A percentile compares a stretch with the other conserved stretches of the same genome.
Conservation (phyloP, 2,113 vertebrate species). For the Pluvianellus socialis region DNA sequence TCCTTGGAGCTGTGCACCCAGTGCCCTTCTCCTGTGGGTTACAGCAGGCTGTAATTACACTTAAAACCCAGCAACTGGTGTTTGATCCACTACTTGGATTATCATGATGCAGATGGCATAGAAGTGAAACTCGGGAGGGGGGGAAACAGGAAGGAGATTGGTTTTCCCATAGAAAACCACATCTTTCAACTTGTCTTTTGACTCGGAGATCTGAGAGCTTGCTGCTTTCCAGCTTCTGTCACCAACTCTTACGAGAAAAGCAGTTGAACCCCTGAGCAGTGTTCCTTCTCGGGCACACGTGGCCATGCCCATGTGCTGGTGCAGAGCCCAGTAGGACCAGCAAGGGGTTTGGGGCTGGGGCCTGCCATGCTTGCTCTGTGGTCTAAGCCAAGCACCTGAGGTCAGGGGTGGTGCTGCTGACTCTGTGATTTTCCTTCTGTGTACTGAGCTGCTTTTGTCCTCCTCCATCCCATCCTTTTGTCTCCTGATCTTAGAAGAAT, state of each 20-base stretch:
- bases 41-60: fast-evolving
- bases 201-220: neutral
- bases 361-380: fast-evolving
- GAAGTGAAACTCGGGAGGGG: neutral
- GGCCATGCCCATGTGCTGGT: fast-evolving
- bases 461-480: neutral
- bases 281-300: fast-evolving
- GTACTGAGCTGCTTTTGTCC: neutral
- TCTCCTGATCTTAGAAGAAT: neutral
- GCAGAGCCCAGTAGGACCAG: neutral
- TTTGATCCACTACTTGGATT: neutral
- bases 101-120: fast-evolving
- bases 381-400: neutral
- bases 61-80: neutral
- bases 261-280: fast-evolving
- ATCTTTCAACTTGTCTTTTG: neutral
- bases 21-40: fast-evolving
- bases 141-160: neutral
- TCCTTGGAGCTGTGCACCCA: neutral
- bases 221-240: neutral
- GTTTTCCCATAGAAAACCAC: neutral
- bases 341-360: neutral
- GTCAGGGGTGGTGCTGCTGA: neutral
- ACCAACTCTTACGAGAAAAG: neutral
- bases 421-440: neutral